Conservation (phyloP, 2,888 invertebrate genomes). For the Pasiphila rectangulata region DNA sequence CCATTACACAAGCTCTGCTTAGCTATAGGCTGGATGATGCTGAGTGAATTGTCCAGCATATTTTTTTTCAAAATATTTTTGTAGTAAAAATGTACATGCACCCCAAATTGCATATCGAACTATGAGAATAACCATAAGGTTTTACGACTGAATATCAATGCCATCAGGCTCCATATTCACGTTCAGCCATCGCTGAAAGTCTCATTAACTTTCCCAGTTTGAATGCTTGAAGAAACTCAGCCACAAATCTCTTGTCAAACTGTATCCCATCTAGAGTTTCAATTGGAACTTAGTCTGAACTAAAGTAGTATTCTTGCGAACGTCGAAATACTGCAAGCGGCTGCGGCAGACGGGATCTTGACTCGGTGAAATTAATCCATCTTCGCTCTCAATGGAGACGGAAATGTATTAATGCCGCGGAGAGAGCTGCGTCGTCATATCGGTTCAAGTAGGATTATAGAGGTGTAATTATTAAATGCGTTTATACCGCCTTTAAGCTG, state of each 20-base stretch:
- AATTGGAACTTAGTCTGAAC: constrained; percentile 68
- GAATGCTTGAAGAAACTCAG: constrained; percentile 50
- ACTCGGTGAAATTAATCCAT: constrained; percentile 74
- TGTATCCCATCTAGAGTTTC: constrained; percentile 64
- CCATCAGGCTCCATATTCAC: not conserved
- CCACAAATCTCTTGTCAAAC: constrained; percentile 68
- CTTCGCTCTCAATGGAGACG: constrained; percentile 54
- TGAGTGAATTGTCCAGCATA: no score
- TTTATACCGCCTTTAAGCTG: constrained; percentile 9
- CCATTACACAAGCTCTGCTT: no score
- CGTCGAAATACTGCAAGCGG: constrained; percentile 61
- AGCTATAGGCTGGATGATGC: no score
- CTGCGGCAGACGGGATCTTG: constrained; percentile 63
- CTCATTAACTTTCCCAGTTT: constrained; percentile 39
- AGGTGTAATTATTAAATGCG: constrained; percentile 19
- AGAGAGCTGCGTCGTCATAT: constrained; percentile 17
- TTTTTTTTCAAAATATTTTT: no score
- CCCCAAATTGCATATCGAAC: not conserved
- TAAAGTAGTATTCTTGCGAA: constrained; percentile 67
- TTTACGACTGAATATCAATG: no score
- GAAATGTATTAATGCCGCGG: constrained; percentile 57
- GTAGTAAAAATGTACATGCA: no score
- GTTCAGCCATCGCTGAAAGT: constrained; percentile 20
- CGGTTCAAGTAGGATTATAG: constrained; percentile 3
- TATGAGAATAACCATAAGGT: not conserved